Evolutionary conservation across 2,113 vertebrate genomes (phyloP), one percentile per base, ranked within the genome.

Genomic region (Spea bombifrons): DNA sequence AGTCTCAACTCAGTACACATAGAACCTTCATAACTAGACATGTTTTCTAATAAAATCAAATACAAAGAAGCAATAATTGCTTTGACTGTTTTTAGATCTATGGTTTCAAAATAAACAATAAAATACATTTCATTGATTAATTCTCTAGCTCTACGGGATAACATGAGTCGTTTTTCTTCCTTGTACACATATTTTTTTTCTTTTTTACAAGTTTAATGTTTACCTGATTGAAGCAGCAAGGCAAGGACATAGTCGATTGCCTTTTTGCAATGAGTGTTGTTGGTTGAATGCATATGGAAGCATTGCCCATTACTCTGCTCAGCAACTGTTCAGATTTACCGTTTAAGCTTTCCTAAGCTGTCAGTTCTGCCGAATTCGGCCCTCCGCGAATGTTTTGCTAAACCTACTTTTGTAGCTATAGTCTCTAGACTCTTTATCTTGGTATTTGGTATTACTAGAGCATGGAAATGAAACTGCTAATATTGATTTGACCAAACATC

Each of bases 371-470:
- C 47, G 76, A 72, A 79, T 73, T 8, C 73, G 61, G 72, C 63
- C 76, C 70, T 72, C 66, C 66, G 76, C 73, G 71, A 48, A 66
- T 66, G 66, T 66, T 65, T 66, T 73, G 69, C 59, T 53, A 79
- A 79, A 79, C 69, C 76, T 73, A 79, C 30, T 66, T 79, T 72
- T 79, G 53, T 48, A 79, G 73, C 44, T 55, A 71, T 47, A 9
- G 17, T 72, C 30, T 72, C 59, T 49, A 66, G 48, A 47, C 16
- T 66, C 69, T 72, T 73, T 79, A 66, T 79, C 76, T 79, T 66
- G 69, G 72, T 79, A 78, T 79, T 73, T 73, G 76, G 43, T 55
- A 48, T 79, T 73, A 79, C 70, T 79, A 78, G 69, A 79, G 76
- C 76, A 79, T 79, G 76, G 76, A 79, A 78, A 79, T 73, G 63